Evolutionary conservation across 2,113 vertebrate genomes (phyloP).

Genomic region (Orthonyx spaldingii): DNA sequence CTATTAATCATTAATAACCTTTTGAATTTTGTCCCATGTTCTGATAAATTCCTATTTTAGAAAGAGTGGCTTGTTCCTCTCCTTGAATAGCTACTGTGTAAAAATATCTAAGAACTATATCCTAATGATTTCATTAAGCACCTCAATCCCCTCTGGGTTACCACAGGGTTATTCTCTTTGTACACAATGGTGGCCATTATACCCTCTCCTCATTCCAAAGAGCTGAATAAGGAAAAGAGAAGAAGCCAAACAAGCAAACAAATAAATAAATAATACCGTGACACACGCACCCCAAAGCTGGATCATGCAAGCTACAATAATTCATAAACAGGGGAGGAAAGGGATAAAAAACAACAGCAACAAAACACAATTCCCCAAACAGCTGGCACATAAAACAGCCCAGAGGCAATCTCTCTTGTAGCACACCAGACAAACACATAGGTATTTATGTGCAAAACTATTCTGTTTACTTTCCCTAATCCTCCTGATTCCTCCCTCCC

Average conservation of each 20-base stretch:
- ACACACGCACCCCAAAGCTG: background rate
- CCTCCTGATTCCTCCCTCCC: background rate
- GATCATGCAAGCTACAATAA: conserved; percentile 36
- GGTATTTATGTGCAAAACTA: conserved; percentile 35
- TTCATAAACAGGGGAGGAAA: conserved; percentile 29
- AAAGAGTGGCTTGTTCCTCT: background rate
- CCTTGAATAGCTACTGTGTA: background rate
- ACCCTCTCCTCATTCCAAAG: background rate
- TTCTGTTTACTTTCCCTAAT: conserved; percentile 40
- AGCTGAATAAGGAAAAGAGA: background rate
- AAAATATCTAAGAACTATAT: background rate
- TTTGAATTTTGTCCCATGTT: background rate
- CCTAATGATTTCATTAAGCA: conserved; percentile 37
- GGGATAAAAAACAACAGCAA: background rate
- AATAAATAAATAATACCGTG: background rate
- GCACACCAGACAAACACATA: background rate
- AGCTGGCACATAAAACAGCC: conserved; percentile 20
- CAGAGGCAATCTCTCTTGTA: conserved; percentile 34
- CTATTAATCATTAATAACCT: background rate
- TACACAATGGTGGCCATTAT: background rate
- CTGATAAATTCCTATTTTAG: background rate
- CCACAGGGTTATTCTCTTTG: background rate
- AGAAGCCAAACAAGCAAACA: background rate
- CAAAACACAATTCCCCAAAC: conserved; percentile 46
- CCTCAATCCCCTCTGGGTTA: background rate